phyloP scores from a whole-genome alignment of 2,797 vertebrate genomes.

The Stomatorhinus walkeri region DNA sequence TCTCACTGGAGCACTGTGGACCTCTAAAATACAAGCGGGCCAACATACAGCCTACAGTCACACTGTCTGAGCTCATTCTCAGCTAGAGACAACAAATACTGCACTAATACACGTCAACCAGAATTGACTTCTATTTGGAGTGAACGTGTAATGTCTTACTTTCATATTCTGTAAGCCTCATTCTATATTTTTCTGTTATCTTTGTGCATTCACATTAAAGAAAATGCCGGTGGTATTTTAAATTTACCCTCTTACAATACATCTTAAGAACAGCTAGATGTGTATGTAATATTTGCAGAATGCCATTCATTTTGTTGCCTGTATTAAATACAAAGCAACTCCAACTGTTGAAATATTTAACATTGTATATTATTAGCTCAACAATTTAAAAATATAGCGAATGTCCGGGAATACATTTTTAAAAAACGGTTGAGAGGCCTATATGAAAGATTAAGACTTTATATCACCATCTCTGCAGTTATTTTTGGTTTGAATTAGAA shows the following conservation, averaged over 20 bases:
- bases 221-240: background rate
- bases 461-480: background rate
- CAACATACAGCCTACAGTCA: background rate
- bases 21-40: background rate
- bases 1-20: constrained; percentile 42
- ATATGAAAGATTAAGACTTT: background rate
- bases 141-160: background rate
- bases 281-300: constrained; percentile 8
- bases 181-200: background rate
- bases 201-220: background rate
- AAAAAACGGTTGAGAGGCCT: background rate
- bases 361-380: background rate
- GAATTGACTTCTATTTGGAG: background rate
- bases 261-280: background rate
- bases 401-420: background rate
- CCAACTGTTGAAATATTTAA: constrained; percentile 11
- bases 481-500: background rate
- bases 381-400: background rate
- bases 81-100: background rate
- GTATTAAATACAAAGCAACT: background rate
- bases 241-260: background rate
- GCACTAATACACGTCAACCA: background rate
- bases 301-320: constrained; percentile 17
- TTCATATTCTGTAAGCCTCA: background rate
- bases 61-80: background rate